phyloP scores from a whole-genome alignment of 35 echinoderm and acorn worm species.

The Patiria miniata region DNA sequence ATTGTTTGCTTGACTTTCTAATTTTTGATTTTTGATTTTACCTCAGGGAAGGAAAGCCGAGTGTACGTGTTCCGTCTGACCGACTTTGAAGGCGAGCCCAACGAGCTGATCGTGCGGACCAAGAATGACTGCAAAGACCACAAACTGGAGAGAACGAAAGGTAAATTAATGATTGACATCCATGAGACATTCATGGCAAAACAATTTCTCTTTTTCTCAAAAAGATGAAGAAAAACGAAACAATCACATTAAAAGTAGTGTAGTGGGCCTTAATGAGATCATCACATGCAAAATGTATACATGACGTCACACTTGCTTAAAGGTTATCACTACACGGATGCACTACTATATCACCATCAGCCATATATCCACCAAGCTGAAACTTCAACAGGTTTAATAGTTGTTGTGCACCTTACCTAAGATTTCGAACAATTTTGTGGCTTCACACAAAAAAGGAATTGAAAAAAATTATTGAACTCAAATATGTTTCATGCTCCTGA shows the following conservation, averaged over 20 bases:
- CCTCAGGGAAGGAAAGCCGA: slow-evolving; percentile 85
- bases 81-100: slow-evolving; percentile 90
- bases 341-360: too few relatives aligned
- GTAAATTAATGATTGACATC: slow-evolving; percentile 1
- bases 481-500: not conserved
- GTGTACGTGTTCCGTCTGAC: slow-evolving; percentile 91
- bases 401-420: too few relatives aligned
- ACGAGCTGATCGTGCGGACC: slow-evolving; percentile 61
- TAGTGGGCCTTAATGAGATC: not conserved
- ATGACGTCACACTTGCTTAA: too few relatives aligned
- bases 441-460: too few relatives aligned
- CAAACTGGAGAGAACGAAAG: slow-evolving; percentile 92
- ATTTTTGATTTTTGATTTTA: not conserved
- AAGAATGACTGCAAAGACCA: slow-evolving; percentile 89
- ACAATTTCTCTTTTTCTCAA: too few relatives aligned
- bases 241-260: not conserved
- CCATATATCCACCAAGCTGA: too few relatives aligned
- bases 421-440: too few relatives aligned
- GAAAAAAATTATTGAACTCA: too few relatives aligned
- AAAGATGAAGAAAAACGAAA: not conserved
- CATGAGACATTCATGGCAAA: too few relatives aligned
- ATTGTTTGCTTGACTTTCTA: too few relatives aligned
- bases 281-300: not conserved
- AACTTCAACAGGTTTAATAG: too few relatives aligned
- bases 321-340: too few relatives aligned